Conservation (phyloP, 1,140 invertebrate genomes). For the Cyclina sinensis region DNA sequence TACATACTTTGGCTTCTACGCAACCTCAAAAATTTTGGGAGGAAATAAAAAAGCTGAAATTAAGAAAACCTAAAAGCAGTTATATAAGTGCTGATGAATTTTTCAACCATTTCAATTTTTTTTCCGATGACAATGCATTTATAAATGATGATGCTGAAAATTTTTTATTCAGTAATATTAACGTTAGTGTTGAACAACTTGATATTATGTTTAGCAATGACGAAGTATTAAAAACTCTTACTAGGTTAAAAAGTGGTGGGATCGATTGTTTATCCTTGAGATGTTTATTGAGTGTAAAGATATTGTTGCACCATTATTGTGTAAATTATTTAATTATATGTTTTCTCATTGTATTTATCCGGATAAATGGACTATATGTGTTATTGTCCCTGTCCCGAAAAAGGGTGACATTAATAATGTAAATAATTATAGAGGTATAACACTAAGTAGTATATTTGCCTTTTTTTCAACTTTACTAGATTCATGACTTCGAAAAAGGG, state of each 20-base stretch:
- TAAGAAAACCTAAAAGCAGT: not conserved
- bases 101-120: not conserved
- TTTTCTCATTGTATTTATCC: slow-evolving; percentile 46
- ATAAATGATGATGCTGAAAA: slow-evolving; percentile 11
- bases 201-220: not conserved
- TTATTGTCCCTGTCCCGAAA: slow-evolving; percentile 60
- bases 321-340: slow-evolving; percentile 43
- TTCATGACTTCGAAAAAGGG: too few relatives aligned
- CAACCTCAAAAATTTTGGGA: too few relatives aligned
- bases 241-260: not conserved
- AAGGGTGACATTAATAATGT: too few relatives aligned
- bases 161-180: not conserved
- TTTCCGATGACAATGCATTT: too few relatives aligned
- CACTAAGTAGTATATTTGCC: slow-evolving; percentile 20
- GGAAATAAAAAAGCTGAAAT: too few relatives aligned
- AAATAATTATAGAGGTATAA: too few relatives aligned
- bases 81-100: not conserved
- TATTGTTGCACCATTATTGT: not conserved
- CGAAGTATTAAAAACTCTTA: not conserved
- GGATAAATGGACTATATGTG: slow-evolving; percentile 36
- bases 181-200: too few relatives aligned
- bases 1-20: too few relatives aligned
- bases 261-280: slow-evolving; percentile 1
- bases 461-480: too few relatives aligned
- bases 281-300: slow-evolving; percentile 21